Evolutionary conservation across 2,797 vertebrate genomes (phyloP).

Genomic region (Tamandua tetradactyla): DNA sequence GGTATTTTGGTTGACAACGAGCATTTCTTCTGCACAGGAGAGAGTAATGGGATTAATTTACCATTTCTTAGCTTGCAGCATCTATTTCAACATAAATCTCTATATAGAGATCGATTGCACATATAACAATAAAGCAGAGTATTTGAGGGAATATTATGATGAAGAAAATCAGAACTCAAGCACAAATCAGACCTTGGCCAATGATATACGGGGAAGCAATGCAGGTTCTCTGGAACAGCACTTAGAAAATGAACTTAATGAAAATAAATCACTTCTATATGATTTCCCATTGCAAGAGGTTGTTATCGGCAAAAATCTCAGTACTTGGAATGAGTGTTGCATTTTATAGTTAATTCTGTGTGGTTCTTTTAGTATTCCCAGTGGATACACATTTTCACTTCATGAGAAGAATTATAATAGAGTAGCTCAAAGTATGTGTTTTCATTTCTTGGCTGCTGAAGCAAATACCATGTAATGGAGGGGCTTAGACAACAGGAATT

Average conservation of each 20-base stretch:
- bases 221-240: not conserved
- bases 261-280: constrained; percentile 50
- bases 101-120: constrained; percentile 51
- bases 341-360: not conserved
- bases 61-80: constrained; percentile 58
- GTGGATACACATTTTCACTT: not conserved
- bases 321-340: not conserved
- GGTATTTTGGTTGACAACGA: constrained; percentile 59
- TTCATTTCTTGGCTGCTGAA: no score
- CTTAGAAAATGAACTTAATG: constrained; percentile 50
- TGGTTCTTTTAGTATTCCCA: not conserved
- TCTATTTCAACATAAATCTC: constrained; percentile 65
- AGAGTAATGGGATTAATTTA: constrained; percentile 76
- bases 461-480: no score
- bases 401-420: not conserved
- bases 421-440: not conserved
- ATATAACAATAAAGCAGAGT: constrained; percentile 60
- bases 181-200: constrained; percentile 51
- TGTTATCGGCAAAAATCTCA: not conserved
- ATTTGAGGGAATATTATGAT: constrained; percentile 65
- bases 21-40: constrained; percentile 61
- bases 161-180: constrained; percentile 69
- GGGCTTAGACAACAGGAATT: no score
- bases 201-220: constrained; percentile 25
- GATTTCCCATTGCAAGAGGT: not conserved